Evolutionary conservation across 64 coral and sea anemone genomes (phyloP).

Genomic region (Stylophora pistillata): DNA sequence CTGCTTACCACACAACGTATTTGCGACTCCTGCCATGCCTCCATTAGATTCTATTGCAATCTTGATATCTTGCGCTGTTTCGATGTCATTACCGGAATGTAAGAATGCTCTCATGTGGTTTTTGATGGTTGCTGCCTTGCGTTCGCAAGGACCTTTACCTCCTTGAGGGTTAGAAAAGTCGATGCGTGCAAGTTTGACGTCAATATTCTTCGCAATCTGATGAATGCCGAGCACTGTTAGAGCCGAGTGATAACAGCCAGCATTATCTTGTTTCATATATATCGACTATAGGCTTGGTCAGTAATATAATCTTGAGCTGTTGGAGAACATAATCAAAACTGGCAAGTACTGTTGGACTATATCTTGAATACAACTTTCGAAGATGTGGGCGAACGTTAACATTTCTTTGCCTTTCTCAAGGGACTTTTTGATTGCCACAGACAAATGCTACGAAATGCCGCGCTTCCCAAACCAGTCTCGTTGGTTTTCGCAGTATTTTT

Average conservation of each 20-base stretch:
- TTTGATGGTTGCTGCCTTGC: constrained; percentile 46
- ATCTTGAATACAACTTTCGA: not conserved
- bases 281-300: not conserved
- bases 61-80: no score
- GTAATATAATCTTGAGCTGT: not conserved
- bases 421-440: not conserved
- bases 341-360: not conserved
- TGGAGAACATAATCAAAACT: not conserved
- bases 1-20: no score
- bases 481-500: not conserved
- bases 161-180: constrained; percentile 50
- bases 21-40: no score
- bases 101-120: constrained; percentile 43
- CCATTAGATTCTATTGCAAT: no score
- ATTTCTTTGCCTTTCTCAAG: no score
- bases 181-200: constrained; percentile 25
- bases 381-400: not conserved
- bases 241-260: constrained; percentile 36
- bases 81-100: constrained; percentile 28
- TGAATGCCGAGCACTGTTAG: constrained; percentile 34
- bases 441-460: not conserved
- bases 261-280: constrained; percentile 46
- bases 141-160: constrained; percentile 18
- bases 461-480: not conserved
- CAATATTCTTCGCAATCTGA: not conserved